Base-by-base conservation (phyloP, 2,888 invertebrate genomes). In the Caenorhabditis sinica region DNA sequence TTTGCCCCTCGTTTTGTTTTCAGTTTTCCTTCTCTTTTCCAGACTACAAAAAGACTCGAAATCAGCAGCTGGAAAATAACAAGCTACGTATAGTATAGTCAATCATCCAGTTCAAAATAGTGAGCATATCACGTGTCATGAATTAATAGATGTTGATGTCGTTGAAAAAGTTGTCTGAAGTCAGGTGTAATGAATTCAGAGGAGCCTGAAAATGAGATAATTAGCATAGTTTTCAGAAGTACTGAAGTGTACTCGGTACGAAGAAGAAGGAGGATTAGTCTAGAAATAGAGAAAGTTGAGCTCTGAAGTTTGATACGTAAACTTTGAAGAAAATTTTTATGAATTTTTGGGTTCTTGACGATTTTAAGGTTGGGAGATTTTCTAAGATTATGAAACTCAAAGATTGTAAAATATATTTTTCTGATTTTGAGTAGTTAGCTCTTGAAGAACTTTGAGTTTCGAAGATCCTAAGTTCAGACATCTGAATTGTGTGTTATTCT, bases 181-280 rank as follows among this genome's bases (percentile, higher is more conserved):
- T 23, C 58, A 51, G 73, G 51, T 51, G 36, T 71, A 58, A 68
- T 58, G 56, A 28, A 71, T 25, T 56, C 58, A 43, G 49, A 49
- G 15, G 65, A 51, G 56, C 51, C 74, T 49, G 23, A 45, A 49
- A 49, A 60, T 33, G 30, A 51, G 23, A 45, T 33, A 49, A 60
- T 45, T 45, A 51, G 23, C 33, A 61, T 30, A 56, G 56, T 56
- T 25, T 0, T 13, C 15, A 20, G 49, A 49, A 20, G 13, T 49
- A 1, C 5, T n/a, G 17, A 49, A 6, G 9, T 56, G 28, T 56
- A 28, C 56, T 56, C 25, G 25, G 56, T 28, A 28, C 56, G 9
- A 25, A 23, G 11, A 11, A 9, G 20, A 53, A 17, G 20, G 15
- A 15, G 56, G 25, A 28, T 13, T n/a, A 25, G 28, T 56, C 56